Base-by-base conservation (phyloP, 2,888 invertebrate genomes). In the Morpho helenor region DNA sequence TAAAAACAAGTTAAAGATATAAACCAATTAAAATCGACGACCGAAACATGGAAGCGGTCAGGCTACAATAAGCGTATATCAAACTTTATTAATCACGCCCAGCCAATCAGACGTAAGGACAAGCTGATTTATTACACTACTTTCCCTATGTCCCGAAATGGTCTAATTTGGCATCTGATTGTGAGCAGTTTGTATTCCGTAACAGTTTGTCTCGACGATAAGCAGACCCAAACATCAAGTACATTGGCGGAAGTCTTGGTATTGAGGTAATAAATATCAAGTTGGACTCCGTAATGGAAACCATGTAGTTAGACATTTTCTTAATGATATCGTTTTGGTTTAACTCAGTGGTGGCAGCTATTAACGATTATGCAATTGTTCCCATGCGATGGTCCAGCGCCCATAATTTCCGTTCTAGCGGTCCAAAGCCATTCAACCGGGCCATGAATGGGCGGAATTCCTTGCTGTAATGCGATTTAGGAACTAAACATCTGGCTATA, bases 101-200 rank as follows among this genome's bases (percentile, higher is more conserved):
- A 76, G 78, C 78, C 76, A n/a, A n/a, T n/a, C n/a, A 77, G 77
- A 80, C 69, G 66, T 67, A 60, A 60, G 77, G 77, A 76, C 72
- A 67, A 65, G 73, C 70, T 78, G 82, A 85, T 83, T 81, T 84
- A 85, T 84, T 76, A 72, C 65, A 69, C 76, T 75, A 85, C 84
- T 87, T 84, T 86, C 83, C 77, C 80, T 71, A 71, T 75, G 71
- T 75, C 80, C 79, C 70, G 72, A 79, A 83, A 81, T 75, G 79
- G 80, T 79, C 79, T 82, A 78, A 82, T 84, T 83, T 81, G 82
- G 82, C 80, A 71, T 67, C 64, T 10, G 53, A 54, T 62, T 31
- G 40, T 49, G 51, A 66, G 74, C 69, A 73, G 71, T 65, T 66
- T 73, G 72, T 72, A 53, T 47, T n/a, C 22, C n/a, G 40, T 9